These are phyloP conservation scores for Polypterus senegalus DNA, from an alignment of 2,113 vertebrate genomes.

Conservation along the genomic window DNA sequence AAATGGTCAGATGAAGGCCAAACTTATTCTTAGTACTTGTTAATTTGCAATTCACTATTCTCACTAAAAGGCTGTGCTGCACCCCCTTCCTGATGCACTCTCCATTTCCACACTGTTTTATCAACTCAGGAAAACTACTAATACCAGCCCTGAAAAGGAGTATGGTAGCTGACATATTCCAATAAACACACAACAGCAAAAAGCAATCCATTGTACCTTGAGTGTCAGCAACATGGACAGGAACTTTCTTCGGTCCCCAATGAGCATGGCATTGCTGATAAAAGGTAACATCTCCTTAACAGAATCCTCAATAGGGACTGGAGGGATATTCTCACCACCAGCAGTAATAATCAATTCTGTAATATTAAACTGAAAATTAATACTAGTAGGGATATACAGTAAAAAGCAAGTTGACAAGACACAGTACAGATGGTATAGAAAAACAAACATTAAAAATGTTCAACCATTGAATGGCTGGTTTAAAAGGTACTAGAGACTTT, in stretches of 20 bases:
- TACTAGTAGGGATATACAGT: neutral
- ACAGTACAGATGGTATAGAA: neutral
- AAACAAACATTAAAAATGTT: neutral
- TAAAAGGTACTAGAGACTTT: neutral
- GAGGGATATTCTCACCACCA: slow-evolving; percentile 75
- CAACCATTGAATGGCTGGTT: no score
- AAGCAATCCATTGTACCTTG: slow-evolving; percentile 49
- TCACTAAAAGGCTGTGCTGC: no score
- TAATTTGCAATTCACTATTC: no score
- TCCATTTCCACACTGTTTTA: no score
- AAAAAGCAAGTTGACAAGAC: neutral
- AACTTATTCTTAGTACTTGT: no score
- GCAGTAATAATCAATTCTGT: slow-evolving; percentile 87
- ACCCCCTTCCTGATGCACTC: no score
- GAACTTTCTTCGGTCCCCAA: slow-evolving; percentile 81
- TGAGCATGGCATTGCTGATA: slow-evolving; percentile 76
- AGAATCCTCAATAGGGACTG: slow-evolving; percentile 66
- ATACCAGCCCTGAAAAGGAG: no score
- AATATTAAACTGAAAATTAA: slow-evolving; percentile 7
- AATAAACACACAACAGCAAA: no score
- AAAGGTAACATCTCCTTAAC: slow-evolving; percentile 74
- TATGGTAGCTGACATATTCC: no score
- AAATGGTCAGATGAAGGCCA: no score
- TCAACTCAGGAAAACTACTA: no score
- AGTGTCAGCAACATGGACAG: slow-evolving; percentile 75